Evolutionary conservation across 2,797 vertebrate genomes (phyloP), one percentile per base, ranked within the genome.

Genomic region (Oryzias dopingdopingensis): DNA sequence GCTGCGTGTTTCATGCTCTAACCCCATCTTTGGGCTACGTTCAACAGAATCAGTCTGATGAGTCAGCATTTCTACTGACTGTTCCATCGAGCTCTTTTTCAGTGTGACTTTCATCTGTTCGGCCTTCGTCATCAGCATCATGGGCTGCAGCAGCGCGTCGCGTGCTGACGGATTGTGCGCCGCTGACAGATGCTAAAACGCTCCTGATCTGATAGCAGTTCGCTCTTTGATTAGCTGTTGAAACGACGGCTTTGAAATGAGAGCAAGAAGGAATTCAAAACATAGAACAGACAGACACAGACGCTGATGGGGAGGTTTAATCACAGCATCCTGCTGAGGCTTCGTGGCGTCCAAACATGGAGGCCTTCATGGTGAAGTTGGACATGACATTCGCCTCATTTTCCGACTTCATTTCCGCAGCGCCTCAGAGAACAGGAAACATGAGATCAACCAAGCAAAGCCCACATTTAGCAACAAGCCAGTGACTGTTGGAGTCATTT

Each of bases 261-360:
- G 51, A 1, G 17, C 23, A 15, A 43, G 64, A 41, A 49, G 52
- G 58, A 62, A 77, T 61, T 71, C 42, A 62, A 62, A 72, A 74
- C 65, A 78, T 4, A 1, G 15, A 24, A 16, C 48, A 14, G 24
- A 48, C 48, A 15, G 32, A 37, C 10, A 26, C 29, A 12, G 32
- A 37, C 10, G 59, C 56, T 49, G 73, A 65, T 64, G 45, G 51
- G 45, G 59, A 50, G 63, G 41, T 65, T 84, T 86, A 75, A 86
- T 81, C 75, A 54, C 54, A 29, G 77, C 79, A 74, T 88, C 84
- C 77, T 81, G 72, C 64, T 65, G 67, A 55, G 61, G 77, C 50
- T 57, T 44, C 20, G 8, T 40, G 55, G 23, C 66, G 62, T 68
- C 76, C 62, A 77, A 77, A 81, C 70, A 75, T 52, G 50, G 63